Evolutionary conservation across 2,797 vertebrate species (phyloP), one percentile per base, ranked within the genome.

Genomic region (Betta splendens): DNA sequence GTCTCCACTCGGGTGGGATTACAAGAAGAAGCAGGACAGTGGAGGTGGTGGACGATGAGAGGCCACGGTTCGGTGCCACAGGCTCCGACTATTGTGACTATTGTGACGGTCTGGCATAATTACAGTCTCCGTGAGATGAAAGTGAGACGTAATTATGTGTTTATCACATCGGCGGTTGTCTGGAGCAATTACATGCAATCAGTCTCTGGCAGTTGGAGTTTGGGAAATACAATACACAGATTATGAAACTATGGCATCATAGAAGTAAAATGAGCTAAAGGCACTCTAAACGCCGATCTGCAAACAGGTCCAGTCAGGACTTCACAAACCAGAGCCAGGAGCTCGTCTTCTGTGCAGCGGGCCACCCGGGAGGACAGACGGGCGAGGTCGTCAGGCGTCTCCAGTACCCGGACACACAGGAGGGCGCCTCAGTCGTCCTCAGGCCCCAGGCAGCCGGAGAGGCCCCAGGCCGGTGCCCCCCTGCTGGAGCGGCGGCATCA

Each of bases 341-440:
- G 64, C 44, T 72, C 71, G 43, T 50, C 79, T 1, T 38, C 69
- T 15, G 56, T 64, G 3, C 51, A 46, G 21, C 64, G 91, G 83
- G 64, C 77, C 78, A 69, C 79, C 89, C 89, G 89, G 42, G 83
- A 92, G 69, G 86, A 92, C 63, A 53, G 88, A 37, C 92, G 83
- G 0, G 23, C 85, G 53, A 90, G 64, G n/a, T 67, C 91, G 23
- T 74, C 87, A 0, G 85, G 87, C 0, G 71, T 85, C 53, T 90
- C 69, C 9, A 75, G 78, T 11, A 64, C 89, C 22, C 57, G 80
- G 3, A 80, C 89, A 35, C 91, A 92, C 13, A 92, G 92, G 82
- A 94, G 91, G 68, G 81, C 93, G 1, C 92, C 93, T 16, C 94
- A 94, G 72, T 92, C 91, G 2, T 92, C 92, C 25, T 93, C 94